phyloP scores from a whole-genome alignment of 2,888 invertebrate species.

The Eupithecia insigniata region DNA sequence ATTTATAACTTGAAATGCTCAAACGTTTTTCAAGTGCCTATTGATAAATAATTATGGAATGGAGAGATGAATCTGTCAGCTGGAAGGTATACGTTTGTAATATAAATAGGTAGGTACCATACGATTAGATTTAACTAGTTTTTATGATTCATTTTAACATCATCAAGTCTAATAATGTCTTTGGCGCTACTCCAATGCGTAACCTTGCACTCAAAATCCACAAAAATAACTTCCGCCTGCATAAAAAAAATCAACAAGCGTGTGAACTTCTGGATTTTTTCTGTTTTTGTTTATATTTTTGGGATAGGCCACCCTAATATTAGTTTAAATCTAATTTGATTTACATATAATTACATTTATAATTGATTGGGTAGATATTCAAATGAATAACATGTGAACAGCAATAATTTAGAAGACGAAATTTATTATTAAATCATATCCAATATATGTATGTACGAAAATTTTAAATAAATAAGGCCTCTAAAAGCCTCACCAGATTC shows the following conservation, averaged over 20 bases:
- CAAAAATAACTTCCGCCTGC: slow-evolving; percentile 48
- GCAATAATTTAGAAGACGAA: too few species aligned
- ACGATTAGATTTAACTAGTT: background rate
- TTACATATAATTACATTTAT: background rate
- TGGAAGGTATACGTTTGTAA: background rate
- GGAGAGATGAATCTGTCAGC: background rate
- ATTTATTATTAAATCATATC: background rate
- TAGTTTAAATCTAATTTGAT: background rate
- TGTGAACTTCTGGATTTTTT: background rate
- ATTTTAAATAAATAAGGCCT: background rate
- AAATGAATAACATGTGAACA: too few species aligned
- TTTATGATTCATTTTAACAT: slow-evolving; percentile 19
- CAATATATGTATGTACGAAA: background rate
- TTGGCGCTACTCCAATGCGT: slow-evolving; percentile 61
- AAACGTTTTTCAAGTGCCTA: background rate
- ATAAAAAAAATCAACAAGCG: slow-evolving; percentile 10
- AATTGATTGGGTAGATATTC: background rate
- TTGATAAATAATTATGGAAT: slow-evolving; percentile 12
- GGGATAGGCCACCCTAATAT: background rate
- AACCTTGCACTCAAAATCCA: slow-evolving; percentile 61
- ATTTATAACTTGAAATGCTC: background rate
- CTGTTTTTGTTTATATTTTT: background rate
- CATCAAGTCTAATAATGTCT: slow-evolving; percentile 53
- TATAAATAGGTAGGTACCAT: background rate
- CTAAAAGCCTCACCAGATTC: background rate